Evolutionary conservation across 2,113 vertebrate genomes (phyloP), one percentile per base, ranked within the genome.

Genomic region (Hippocampus zosterae): DNA sequence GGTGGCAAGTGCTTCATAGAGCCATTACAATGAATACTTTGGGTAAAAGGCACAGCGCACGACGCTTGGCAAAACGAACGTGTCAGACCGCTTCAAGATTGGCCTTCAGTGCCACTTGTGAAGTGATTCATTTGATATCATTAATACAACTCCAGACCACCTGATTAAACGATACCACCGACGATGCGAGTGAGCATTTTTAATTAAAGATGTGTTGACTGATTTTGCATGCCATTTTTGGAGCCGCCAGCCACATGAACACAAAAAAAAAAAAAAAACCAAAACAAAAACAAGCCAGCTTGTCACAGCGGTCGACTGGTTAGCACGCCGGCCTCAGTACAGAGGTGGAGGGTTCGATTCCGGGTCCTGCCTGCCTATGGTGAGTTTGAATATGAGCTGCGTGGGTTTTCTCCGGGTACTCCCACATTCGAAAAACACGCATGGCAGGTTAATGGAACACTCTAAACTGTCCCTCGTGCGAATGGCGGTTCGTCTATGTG

Each of bases 121-220:
- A 65, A 65, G 23, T 44, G 52, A 63, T 48, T 56, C 16, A 4
- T 25, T 52, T 60, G 57, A 69, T 44, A 40, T 46, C 27, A 46
- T 33, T 37, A 18, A 16, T 8, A 8, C 57, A 33, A 29, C 57
- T 60, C 12, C 27, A 33, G 15, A 59, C 56, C 25, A 18, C 2
- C 67, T 6, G 23, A 41, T 67, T 29, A 42, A 73, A 61, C 67
- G 27, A 18, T 60, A 60, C 18, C 27, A 60, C 18, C 16, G 57
- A 9, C 8, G 27, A 29, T 29, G 25, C 12, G 2, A 27, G 55
- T 56, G 55, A 59, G 56, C 56, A 29, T 29, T 60, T 64, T 65
- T 65, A 23, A 65, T 65, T 46, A 65, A 65, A 65, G 41, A 44
- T 65, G 13, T 19, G 13, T 23, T 46, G 16, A 23, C 40, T 63